Evolutionary conservation across 2,888 invertebrate species (phyloP), one percentile per base, ranked within the genome.

Genomic region (Zootermopsis nevadensis): DNA sequence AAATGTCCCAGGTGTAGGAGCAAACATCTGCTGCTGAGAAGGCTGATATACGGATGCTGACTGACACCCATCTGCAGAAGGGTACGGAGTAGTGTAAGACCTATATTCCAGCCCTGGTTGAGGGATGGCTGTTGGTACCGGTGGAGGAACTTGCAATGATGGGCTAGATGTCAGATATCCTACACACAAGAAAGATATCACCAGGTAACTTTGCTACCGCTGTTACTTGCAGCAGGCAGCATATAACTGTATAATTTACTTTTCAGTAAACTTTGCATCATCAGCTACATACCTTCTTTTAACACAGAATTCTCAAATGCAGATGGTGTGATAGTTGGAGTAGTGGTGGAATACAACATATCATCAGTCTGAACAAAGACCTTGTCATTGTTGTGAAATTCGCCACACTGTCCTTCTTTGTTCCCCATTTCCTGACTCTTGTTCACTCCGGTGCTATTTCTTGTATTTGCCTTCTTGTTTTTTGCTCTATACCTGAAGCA

Each of bases 401-500:
- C 85, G 67, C 87, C 84, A 85, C 88, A 86, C 82, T 88, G 83
- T 48, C 87, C 85, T 86, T 90, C 88, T 30, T 88, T 89, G 38
- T 85, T 86, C 81, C 88, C 88, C 2, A 83, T 77, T 53, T 89
- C 89, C 0, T 87, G 82, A 79, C 85, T 87, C 53, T 85, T 84
- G 24, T 53, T 81, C 22, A 80, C 60, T 33, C 83, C 83, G 15
- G 77, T 67, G 15, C 87, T 85, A 48, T 88, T 87, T 83, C 89
- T 88, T 33, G 88, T 86, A 80, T 89, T 89, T 22, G 92, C 90
- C 88, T 94, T 94, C 27, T 94, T 90, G 87, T 92, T 93, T 87
- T 94, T 94, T 8, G 94, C 93, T 82, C 94, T 90, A 87, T 94
- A 94, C 85, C 91, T 92, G 60, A 60, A 60, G 27, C 27, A 60